Base-by-base conservation (phyloP, 23 tunicate species). In the Corella eumyota region DNA sequence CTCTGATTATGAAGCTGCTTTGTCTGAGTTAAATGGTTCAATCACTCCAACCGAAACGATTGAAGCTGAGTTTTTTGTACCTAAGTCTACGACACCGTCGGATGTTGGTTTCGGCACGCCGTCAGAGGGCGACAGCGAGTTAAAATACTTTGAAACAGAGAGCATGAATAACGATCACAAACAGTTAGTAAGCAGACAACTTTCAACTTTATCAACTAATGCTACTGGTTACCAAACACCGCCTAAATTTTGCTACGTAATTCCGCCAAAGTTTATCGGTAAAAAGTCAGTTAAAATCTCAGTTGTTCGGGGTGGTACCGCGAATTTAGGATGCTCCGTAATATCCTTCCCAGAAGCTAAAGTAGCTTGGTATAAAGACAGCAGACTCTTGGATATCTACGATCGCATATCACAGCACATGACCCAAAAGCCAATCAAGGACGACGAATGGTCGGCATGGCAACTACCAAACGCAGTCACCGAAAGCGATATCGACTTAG, bases 281-380 rank as follows among this genome's bases (percentile, higher is more conserved):
- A 67, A 63, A 35, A 62, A 70, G 71, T 46, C 52, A 2, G 60
- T 65, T 13, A 55, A 64, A 45, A 9, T 75, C 5, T 30, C 62
- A 1, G 76, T 69, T 32, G 27, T 47, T 6, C 63, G 69, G 27
- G 77, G 83, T 0, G 75, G 69, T 17, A 61, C 76, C 45, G 94
- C 78, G 4, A 30, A 53, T 15, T 44, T 84, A 1, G 68, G 61
- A 1, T 84, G 94, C 40, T 74, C 82, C 1, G 34, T 84, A 3
- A 47, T 84, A 22, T 75, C 94, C 28, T 72, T 75, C 47, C 94
- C 94, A 0, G 75, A 73, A 38, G 83, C 94, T 0, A 84, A 84
- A 64, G 76, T 84, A 5, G 94, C 94, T 32, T 84, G 94, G 94
- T 84, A 84, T 59, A 84, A 84, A 62, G 83, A 84, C 36, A 83